Evolutionary conservation across 2,888 invertebrate species (phyloP).

Genomic region (Drosophila barbarae): DNA sequence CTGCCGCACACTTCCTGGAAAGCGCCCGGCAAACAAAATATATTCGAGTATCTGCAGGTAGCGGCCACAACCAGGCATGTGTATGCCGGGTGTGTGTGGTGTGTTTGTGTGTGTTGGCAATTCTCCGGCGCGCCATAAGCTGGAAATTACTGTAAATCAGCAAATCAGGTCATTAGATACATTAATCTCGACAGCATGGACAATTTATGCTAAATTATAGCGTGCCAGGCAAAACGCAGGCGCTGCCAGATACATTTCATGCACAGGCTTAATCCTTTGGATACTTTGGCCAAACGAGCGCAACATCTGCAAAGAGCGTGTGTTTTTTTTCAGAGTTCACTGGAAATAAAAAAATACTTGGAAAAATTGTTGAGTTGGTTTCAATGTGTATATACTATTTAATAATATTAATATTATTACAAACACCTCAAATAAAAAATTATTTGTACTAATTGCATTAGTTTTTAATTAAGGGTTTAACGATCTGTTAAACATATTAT

Average conservation of each 20-base stretch:
- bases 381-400: no score
- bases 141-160: constrained; percentile 75
- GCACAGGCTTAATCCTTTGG: constrained; percentile 53
- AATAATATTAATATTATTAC: neutral
- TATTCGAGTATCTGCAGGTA: constrained; percentile 55
- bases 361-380: neutral
- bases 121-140: constrained; percentile 50
- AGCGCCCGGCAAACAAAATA: constrained; percentile 53
- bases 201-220: constrained; percentile 74
- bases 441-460: neutral
- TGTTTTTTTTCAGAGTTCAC: constrained; percentile 11
- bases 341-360: neutral
- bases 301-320: constrained; percentile 30
- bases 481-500: no score
- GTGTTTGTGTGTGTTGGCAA: constrained; percentile 17
- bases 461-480: neutral
- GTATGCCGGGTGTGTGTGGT: constrained; percentile 12
- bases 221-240: constrained; percentile 55
- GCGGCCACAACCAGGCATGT: constrained; percentile 13
- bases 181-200: constrained; percentile 74
- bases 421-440: neutral
- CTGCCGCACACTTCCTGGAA: constrained; percentile 67
- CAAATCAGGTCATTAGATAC: constrained; percentile 76
- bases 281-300: constrained; percentile 40
- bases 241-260: constrained; percentile 44